Evolutionary conservation across 2,113 vertebrate genomes (phyloP).

Genomic region (Dipodomys merriami): DNA sequence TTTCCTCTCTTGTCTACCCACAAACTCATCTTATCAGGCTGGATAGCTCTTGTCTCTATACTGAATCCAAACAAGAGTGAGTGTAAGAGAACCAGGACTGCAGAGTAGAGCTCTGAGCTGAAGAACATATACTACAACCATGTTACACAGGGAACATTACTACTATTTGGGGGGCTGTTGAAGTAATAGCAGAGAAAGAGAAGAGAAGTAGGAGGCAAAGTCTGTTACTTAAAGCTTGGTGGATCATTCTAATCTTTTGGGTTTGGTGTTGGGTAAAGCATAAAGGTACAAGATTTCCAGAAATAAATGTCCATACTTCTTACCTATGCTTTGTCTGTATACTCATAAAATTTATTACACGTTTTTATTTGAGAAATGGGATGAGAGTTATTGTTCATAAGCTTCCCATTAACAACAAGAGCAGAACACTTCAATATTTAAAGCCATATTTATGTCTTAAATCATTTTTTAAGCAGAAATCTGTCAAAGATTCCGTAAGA

Average conservation of each 20-base stretch:
- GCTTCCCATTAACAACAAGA: neutral
- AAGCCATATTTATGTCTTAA: neutral
- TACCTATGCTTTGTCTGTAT: neutral
- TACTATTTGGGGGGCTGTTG: neutral
- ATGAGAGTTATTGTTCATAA: neutral
- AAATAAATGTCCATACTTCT: neutral
- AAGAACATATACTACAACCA: too few relatives aligned
- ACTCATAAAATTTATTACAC: neutral
- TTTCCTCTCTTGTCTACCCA: too few relatives aligned
- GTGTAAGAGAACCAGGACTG: too few relatives aligned
- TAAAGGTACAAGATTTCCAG: neutral
- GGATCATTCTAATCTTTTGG: neutral
- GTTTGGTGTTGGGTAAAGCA: neutral
- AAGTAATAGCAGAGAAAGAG: neutral
- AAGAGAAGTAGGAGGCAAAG: neutral
- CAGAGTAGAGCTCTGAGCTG: too few relatives aligned
- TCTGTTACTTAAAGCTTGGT: neutral
- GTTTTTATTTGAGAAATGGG: neutral
- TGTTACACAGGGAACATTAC: neutral
- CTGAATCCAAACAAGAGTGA: neutral
- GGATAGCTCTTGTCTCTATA: neutral
- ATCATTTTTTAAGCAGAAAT: neutral
- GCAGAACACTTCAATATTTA: neutral
- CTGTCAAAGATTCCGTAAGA: neutral
- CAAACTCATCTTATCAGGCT: neutral